Evolutionary conservation across 2,797 vertebrate genomes (phyloP).

Genomic region (Bucorvus abyssinicus): DNA sequence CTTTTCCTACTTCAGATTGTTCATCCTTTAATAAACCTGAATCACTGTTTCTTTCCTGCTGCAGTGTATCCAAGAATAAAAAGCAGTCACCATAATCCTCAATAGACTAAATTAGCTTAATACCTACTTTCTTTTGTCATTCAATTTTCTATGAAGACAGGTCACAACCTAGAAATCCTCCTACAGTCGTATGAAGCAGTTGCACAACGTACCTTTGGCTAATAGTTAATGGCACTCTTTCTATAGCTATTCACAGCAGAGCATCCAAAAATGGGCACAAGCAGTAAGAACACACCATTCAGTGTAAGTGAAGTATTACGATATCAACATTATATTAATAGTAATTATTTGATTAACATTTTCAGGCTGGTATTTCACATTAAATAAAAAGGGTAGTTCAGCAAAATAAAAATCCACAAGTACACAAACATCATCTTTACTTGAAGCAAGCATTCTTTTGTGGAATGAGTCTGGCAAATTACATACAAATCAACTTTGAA

Average conservation of each 20-base stretch:
- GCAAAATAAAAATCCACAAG: not conserved
- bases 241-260: not conserved
- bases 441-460: not conserved
- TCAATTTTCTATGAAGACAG: not conserved
- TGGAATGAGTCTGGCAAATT: not conserved
- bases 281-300: not conserved
- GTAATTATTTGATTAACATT: not conserved
- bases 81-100: not conserved
- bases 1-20: not conserved
- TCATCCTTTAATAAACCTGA: not conserved
- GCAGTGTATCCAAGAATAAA: not conserved
- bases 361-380: not conserved
- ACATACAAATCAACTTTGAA: conserved; percentile 26
- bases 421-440: not conserved
- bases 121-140: not conserved
- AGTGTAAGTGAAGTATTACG: not conserved
- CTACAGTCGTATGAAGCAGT: not conserved
- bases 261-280: not conserved
- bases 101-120: not conserved
- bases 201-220: not conserved
- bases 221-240: not conserved
- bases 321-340: not conserved
- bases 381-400: not conserved
- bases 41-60: not conserved
- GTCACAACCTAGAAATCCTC: not conserved